Evolutionary conservation across 2,888 invertebrate genomes (phyloP).

Genomic region (Chrysomela aeneicollis): DNA sequence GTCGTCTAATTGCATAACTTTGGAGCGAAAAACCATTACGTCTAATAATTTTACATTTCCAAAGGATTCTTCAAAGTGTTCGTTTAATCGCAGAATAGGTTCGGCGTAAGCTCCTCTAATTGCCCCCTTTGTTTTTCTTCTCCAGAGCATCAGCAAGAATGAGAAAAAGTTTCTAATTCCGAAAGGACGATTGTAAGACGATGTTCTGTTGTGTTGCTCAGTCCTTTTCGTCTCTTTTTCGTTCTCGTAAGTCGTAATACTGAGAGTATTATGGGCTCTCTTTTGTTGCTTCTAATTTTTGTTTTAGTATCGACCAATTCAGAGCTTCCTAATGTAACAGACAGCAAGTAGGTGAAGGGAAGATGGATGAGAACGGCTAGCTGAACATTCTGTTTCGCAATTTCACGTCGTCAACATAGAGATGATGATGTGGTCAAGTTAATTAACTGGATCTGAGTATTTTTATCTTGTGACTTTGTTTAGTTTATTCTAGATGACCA

Average conservation of each 20-base stretch:
- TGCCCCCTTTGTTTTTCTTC: slow-evolving; percentile 40
- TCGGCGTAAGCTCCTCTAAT: slow-evolving; percentile 43
- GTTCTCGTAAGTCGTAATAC: slow-evolving; percentile 26
- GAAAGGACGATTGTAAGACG: slow-evolving; percentile 28
- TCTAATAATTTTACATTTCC: slow-evolving; percentile 38
- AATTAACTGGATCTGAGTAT: not conserved
- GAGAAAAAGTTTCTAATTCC: slow-evolving; percentile 9
- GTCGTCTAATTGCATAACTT: slow-evolving; percentile 35
- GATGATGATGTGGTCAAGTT: not conserved
- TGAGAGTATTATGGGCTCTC: slow-evolving; percentile 18
- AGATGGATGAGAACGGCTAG: not conserved
- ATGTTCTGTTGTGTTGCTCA: slow-evolving; percentile 29
- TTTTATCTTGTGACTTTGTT: not conserved
- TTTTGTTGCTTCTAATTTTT: slow-evolving; percentile 12
- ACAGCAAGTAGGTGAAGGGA: not conserved
- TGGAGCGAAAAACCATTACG: slow-evolving; percentile 34
- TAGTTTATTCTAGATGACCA: no score
- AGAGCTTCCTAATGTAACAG: slow-evolving; percentile 4
- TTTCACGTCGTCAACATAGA: not conserved
- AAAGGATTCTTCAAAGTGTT: slow-evolving; percentile 38
- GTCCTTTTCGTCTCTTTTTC: slow-evolving; percentile 14
- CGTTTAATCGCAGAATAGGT: slow-evolving; percentile 40
- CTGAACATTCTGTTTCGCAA: not conserved
- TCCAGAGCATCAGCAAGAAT: slow-evolving; percentile 12
- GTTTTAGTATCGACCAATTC: slow-evolving; percentile 9